Evolutionary conservation across 2,113 vertebrate genomes (phyloP).

Genomic region (Apistogramma diplotaenia): DNA sequence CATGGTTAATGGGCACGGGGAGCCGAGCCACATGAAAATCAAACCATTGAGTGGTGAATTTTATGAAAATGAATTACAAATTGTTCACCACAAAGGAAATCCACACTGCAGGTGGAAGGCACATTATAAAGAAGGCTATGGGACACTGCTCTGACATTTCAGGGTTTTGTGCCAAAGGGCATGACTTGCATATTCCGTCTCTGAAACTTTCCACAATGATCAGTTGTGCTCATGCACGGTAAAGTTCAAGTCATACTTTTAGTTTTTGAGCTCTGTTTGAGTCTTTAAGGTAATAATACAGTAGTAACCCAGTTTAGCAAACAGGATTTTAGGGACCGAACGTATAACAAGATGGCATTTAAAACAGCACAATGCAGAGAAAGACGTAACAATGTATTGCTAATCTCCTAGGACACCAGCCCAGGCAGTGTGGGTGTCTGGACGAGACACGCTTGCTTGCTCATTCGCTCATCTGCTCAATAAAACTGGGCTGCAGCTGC

Average conservation of each 20-base stretch:
- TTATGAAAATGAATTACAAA: constrained; percentile 29
- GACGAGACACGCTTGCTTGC: constrained; percentile 53
- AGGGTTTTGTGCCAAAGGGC: not conserved
- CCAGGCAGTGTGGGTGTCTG: constrained; percentile 66
- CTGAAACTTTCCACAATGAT: not conserved
- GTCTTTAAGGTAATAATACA: not conserved
- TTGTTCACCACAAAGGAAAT: not conserved
- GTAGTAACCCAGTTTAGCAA: not conserved
- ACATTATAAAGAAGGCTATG: not conserved
- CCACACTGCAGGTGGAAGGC: not conserved
- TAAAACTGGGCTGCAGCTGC: constrained; percentile 44
- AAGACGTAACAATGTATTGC: constrained; percentile 41
- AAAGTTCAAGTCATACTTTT: not conserved
- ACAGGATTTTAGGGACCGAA: not conserved
- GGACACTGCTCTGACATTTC: not conserved
- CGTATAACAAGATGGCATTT: not conserved
- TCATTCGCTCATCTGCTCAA: constrained; percentile 63
- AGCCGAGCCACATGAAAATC: constrained; percentile 1
- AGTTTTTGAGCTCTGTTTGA: not conserved
- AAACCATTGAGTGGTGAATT: not conserved
- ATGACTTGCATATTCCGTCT: not conserved
- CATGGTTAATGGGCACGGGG: not conserved
- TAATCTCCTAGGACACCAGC: constrained; percentile 59
- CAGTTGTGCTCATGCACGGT: not conserved
- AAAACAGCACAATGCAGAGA: constrained; percentile 22